Conservation (phyloP, 2,113 vertebrate species). For the Thamnaconus septentrionalis region DNA sequence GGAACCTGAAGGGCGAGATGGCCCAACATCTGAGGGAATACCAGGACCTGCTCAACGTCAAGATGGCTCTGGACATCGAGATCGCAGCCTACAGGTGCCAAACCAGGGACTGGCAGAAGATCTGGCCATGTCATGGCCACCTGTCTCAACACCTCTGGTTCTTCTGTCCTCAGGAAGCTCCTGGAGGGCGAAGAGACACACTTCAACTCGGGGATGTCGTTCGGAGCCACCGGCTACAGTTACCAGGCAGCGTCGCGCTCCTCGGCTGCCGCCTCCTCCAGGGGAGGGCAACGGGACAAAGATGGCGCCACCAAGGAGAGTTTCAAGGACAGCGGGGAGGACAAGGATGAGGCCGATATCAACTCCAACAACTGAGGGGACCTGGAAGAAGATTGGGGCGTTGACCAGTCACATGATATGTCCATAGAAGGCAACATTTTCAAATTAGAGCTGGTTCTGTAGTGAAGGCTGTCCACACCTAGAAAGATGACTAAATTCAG, state of each 20-base stretch:
- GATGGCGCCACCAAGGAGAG: constrained; percentile 76
- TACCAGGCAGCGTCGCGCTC: constrained; percentile 73
- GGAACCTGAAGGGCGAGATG: constrained; percentile 89
- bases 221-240: constrained; percentile 74
- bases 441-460: no score
- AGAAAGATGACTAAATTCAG: no score
- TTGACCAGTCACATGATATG: no score
- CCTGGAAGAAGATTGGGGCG: no score
- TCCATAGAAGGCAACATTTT: no score
- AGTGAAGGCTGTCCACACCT: no score
- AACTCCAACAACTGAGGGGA: constrained; percentile 65
- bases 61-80: constrained; percentile 95
- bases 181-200: constrained; percentile 93
- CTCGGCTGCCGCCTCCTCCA: constrained; percentile 61
- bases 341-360: constrained; percentile 79
- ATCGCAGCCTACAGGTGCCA: constrained; percentile 92
- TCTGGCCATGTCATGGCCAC: neutral
- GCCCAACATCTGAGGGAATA: constrained; percentile 90
- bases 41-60: constrained; percentile 92
- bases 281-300: constrained; percentile 77
- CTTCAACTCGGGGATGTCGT: constrained; percentile 80
- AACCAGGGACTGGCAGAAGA: neutral
- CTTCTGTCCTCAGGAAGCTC: constrained; percentile 81
- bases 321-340: constrained; percentile 81
- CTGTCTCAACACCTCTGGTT: constrained; percentile 10